Evolutionary conservation across 1,140 invertebrate species (phyloP).

Genomic region (Caenorhabditis brenneri): DNA sequence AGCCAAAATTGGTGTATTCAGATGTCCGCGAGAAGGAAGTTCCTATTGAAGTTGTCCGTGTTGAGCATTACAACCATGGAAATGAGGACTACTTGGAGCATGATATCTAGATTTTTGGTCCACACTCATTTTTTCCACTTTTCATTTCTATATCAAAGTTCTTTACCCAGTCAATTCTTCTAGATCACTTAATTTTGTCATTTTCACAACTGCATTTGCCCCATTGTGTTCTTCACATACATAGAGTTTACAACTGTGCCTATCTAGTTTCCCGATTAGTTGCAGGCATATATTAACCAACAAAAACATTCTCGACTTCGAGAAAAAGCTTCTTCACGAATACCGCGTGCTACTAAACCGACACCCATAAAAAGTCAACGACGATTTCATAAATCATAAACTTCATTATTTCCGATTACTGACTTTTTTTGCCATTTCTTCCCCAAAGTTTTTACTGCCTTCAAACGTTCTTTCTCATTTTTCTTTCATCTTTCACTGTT

Average conservation of each 20-base stretch:
- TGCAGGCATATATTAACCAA: slow-evolving; percentile 30
- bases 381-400: slow-evolving; percentile 22
- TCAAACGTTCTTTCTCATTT: background rate
- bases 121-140: background rate
- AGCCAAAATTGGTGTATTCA: background rate
- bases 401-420: no score
- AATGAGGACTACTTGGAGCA: slow-evolving; percentile 3
- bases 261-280: background rate
- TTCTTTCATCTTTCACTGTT: background rate
- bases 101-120: background rate
- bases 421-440: background rate
- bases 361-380: slow-evolving; percentile 12
- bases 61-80: background rate
- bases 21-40: slow-evolving; percentile 29
- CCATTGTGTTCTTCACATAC: no score
- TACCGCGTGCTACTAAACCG: slow-evolving; percentile 21
- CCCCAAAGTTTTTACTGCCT: background rate
- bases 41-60: slow-evolving; percentile 29
- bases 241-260: no score
- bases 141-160: background rate
- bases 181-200: background rate
- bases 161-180: background rate
- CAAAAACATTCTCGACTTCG: background rate
- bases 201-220: background rate
- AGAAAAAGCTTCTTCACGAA: slow-evolving; percentile 33